Evolutionary conservation across 2,888 invertebrate genomes (phyloP), one percentile per base, ranked within the genome.

Genomic region (Callinectes sapidus): DNA sequence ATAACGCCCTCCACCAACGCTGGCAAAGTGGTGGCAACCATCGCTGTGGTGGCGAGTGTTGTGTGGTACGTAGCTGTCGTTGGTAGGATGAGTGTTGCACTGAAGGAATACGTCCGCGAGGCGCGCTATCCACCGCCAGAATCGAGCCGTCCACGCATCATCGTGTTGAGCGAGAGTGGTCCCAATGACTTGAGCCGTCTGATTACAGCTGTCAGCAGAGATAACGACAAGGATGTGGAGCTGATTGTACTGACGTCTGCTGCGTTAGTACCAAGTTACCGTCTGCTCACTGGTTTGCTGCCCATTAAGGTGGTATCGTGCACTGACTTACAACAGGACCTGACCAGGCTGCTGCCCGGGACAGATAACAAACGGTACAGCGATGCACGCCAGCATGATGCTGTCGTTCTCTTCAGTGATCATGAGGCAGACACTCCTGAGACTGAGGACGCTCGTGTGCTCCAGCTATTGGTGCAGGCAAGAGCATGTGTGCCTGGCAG

Each of bases 1-100:
- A 71, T 77, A 48, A 42, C 42, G 23, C 89, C 89, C 77, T 66
- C 89, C 77, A 89, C 71, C 42, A 28, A 6, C 42, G n/a, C 39
- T 1, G 77, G 89, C 39, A 71, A 35, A 23, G 6, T 71, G 10
- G 42, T 71, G n/a, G 71, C 48, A 14, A 18, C 28, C 5, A 23
- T 71, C 1, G 18, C 18, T 18, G 16, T 42, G 28, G 14, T 71
- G 13, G 16, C n/a, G 14, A 28, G 35, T n/a, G 23, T 89, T 14
- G 6, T 71, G 6, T 42, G n/a, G 71, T 89, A 61, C 16, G 28
- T 13, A 0, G 16, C 23, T 0, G 32, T 42, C 14, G 14, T 16
- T 16, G 10, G 16, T 14, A 61, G 14, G 1, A 32, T 89, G 39
- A 42, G 42, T 61, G 23, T 48, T 2, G 55, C 18, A n/a, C 0